Evolutionary conservation across 2,797 vertebrate species (phyloP).

Genomic region (Heterohyrax brucei): DNA sequence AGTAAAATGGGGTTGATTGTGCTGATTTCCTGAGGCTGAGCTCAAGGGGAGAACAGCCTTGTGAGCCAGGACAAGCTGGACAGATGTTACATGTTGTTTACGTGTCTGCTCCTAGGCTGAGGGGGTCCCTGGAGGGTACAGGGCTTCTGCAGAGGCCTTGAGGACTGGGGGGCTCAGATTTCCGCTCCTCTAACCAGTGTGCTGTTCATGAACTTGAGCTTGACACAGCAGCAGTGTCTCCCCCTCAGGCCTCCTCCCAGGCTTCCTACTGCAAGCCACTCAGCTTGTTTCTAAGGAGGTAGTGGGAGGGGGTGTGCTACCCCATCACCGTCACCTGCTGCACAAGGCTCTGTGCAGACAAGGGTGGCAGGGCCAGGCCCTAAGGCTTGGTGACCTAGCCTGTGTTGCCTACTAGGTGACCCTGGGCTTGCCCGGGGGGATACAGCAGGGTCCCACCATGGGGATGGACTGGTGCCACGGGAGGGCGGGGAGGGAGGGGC

Average conservation of each 20-base stretch:
- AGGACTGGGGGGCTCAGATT: neutral
- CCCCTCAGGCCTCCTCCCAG: rapidly evolving
- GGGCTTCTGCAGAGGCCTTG: neutral
- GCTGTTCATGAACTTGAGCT: too few relatives aligned
- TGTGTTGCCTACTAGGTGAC: neutral
- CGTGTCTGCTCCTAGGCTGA: neutral
- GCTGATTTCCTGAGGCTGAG: neutral
- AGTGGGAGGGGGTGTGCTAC: neutral
- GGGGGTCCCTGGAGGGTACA: neutral
- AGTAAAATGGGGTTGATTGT: neutral
- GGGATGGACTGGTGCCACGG: neutral
- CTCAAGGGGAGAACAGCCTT: neutral
- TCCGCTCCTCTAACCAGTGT: too few relatives aligned
- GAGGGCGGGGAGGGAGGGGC: neutral
- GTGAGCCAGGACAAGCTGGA: neutral
- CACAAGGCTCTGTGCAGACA: neutral
- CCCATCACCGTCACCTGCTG: neutral
- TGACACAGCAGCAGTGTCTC: rapidly evolving
- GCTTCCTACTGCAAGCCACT: neutral
- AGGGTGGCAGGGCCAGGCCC: neutral
- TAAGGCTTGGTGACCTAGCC: neutral
- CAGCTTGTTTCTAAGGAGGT: neutral
- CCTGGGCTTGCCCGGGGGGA: neutral
- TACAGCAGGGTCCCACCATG: too few relatives aligned
- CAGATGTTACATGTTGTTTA: neutral